Conservation (phyloP, 2,888 invertebrate genomes). For the Galerucella nymphaeae region DNA sequence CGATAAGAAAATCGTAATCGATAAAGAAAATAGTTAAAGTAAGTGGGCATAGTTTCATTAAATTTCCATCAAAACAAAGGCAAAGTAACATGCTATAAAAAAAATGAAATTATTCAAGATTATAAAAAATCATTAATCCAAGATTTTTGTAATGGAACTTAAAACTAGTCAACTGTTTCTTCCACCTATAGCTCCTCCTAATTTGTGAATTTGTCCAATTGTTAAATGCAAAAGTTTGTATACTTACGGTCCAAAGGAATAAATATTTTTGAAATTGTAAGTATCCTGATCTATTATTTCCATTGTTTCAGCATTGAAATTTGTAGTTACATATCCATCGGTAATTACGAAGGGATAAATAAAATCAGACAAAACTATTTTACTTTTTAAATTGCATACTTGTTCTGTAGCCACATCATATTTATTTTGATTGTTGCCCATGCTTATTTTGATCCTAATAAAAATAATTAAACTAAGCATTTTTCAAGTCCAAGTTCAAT, state of each 20-base stretch:
- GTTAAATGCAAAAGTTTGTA: neutral
- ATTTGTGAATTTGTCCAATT: neutral
- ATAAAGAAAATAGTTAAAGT: conserved; percentile 44
- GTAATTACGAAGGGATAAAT: conserved; percentile 41
- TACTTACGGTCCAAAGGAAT: conserved; percentile 42
- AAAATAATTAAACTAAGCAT: conserved; percentile 6
- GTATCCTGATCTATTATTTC: conserved; percentile 24
- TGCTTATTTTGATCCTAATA: conserved; percentile 18
- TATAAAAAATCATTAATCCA: too few relatives aligned
- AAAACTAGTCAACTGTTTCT: too few relatives aligned
- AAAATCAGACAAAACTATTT: conserved; percentile 37
- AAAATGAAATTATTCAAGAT: neutral
- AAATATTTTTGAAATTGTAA: conserved; percentile 39
- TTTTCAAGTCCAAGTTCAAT: too few relatives aligned
- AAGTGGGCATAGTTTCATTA: conserved; percentile 45
- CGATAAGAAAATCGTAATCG: conserved; percentile 39
- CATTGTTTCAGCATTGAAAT: conserved; percentile 40
- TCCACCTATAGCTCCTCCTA: too few relatives aligned
- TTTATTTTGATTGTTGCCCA: neutral
- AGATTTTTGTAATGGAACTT: too few relatives aligned
- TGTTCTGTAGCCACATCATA: conserved; percentile 34
- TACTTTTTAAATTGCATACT: conserved; percentile 39
- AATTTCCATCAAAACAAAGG: conserved; percentile 44
- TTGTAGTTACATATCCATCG: conserved; percentile 38
- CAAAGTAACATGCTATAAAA: conserved; percentile 50